Evolutionary conservation across 37 sponge, comb jelly and placozoan genomes (phyloP).

Genomic region (Aplysina aerophoba): DNA sequence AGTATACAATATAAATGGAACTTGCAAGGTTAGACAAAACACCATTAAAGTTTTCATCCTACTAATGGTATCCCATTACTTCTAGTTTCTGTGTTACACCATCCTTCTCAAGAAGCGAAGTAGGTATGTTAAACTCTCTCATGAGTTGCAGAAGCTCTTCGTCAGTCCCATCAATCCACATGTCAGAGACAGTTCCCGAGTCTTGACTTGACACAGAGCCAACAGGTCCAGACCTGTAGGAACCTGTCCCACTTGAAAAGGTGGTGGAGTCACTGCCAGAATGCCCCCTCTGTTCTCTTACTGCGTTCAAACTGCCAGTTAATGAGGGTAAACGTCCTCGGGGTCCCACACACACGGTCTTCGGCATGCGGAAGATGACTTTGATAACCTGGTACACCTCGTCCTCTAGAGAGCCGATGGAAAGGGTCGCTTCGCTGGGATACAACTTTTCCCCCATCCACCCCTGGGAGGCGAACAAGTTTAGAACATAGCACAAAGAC

Average conservation of each 20-base stretch:
- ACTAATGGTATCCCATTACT: conserved; percentile 1
- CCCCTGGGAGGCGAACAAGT: conserved; percentile 60
- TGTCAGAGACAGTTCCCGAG: background rate
- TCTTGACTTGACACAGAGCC: background rate
- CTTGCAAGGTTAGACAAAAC: background rate
- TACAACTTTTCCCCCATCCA: conserved; percentile 69
- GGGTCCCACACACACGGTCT: background rate
- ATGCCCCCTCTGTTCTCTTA: background rate
- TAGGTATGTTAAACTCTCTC: conserved; percentile 81
- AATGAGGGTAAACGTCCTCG: no score
- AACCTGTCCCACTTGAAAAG: background rate
- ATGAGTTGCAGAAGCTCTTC: conserved; percentile 73
- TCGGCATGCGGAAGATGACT: conserved; percentile 55
- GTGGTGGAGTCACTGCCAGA: background rate
- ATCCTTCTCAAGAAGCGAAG: conserved; percentile 42
- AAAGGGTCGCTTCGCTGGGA: conserved; percentile 46
- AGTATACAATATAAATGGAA: background rate
- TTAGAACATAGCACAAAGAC: conserved; percentile 52
- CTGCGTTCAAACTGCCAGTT: background rate
- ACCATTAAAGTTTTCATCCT: no score
- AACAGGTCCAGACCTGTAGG: no score
- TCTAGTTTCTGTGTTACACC: background rate
- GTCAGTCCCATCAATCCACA: conserved; percentile 61
- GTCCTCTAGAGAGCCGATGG: conserved; percentile 23
- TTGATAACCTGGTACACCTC: conserved; percentile 47